Conservation (phyloP, 2,113 vertebrate species). For the Indri indri region DNA sequence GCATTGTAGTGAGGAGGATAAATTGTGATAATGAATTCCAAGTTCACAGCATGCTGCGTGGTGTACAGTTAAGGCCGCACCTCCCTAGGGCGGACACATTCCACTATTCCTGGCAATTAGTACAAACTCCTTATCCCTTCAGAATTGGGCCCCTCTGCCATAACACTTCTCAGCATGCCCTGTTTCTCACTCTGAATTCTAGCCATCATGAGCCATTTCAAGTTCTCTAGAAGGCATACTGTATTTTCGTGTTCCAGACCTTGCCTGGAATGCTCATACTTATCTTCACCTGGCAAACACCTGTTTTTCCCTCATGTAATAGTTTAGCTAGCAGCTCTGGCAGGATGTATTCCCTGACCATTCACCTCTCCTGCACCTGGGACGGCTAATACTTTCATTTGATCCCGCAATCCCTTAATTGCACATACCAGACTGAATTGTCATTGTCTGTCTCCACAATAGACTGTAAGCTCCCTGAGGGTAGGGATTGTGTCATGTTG, state of each 20-base stretch:
- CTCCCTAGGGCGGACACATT: not conserved
- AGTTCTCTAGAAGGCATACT: not conserved
- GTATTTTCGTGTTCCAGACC: not conserved
- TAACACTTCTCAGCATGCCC: not conserved
- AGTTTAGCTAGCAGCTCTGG: not conserved
- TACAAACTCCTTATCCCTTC: not conserved
- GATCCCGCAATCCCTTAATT: not conserved
- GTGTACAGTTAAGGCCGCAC: not conserved
- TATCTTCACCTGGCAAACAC: not conserved
- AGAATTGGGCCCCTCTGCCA: not conserved
- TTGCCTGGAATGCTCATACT: not conserved
- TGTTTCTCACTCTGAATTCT: not conserved
- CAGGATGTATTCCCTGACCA: not conserved
- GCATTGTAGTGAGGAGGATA: not conserved
- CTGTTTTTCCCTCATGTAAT: not conserved
- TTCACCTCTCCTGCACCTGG: not conserved
- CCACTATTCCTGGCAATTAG: not conserved
- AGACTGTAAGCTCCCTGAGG: not conserved
- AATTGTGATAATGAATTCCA: not conserved
- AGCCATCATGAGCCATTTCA: not conserved
- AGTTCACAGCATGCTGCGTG: not conserved
- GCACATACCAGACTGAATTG: not conserved
- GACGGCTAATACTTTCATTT: not conserved
- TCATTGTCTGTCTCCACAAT: not conserved
- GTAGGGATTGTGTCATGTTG: not conserved